Evolutionary conservation across 2,797 vertebrate species (phyloP), one percentile per base, ranked within the genome.

Genomic region (Clangula hyemalis): DNA sequence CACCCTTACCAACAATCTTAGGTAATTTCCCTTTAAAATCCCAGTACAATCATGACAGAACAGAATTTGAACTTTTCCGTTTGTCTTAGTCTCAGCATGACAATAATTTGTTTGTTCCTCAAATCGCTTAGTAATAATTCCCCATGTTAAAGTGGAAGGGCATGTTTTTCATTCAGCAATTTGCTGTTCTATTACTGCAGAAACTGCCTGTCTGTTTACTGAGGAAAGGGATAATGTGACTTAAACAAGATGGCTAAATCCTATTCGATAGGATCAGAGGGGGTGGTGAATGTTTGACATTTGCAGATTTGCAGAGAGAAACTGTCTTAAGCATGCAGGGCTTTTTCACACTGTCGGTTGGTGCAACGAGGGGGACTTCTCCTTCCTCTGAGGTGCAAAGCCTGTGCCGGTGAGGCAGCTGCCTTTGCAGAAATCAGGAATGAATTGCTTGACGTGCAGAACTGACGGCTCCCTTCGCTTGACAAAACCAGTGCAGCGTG

Each of bases 401-500:
- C 73, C 92, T 89, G 92, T 97, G 95, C 57, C 72, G 64, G 96
- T 43, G 66, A 81, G 89, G 91, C 2, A 75, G 96, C 95, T 94
- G 96, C 96, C 30, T 94, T 97, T 75, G 93, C 91, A 19, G 95
- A 96, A 96, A 82, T 78, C 73, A 61, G 88, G 91, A 84, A 91
- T 94, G 96, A 96, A 95, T 96, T 96, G 95, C 95, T 97, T 85
- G 97, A 76, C 54, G 95, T 96, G 96, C 97, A 80, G 91, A 78
- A 32, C 93, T 47, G 91, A 90, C 94, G 97, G 95, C 90, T 80
- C 96, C 83, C 43, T 72, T 96, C 34, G 92, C 95, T 94, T 94
- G 92, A 22, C 81, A n/a, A 56, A 96, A 95, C 93, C 95, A 38
- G 96, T 74, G 60, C 89, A 22, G 96, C 47, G 53, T 71, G 95